Evolutionary conservation across 1,140 invertebrate genomes (phyloP).

Genomic region (Acromyrmex heyeri): DNA sequence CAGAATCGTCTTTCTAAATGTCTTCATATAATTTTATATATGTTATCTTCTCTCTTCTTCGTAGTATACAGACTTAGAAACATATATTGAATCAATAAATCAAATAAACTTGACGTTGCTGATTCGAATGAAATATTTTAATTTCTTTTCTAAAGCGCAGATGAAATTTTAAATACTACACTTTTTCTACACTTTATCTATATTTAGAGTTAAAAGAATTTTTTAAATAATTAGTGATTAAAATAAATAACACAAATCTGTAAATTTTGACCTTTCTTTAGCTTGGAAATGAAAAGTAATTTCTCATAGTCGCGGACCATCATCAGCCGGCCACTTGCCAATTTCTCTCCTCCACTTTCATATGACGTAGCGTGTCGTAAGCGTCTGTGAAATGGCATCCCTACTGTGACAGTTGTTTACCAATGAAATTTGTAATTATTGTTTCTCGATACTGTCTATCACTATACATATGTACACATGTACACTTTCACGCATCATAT

Average conservation of each 20-base stretch:
- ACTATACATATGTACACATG: background rate
- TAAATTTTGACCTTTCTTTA: too few relatives aligned
- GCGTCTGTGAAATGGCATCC: background rate
- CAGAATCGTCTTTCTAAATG: background rate
- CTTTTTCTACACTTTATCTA: too few relatives aligned
- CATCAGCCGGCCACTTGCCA: too few relatives aligned
- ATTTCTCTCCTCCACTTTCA: too few relatives aligned
- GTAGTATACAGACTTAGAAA: background rate
- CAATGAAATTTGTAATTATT: conserved; percentile 31
- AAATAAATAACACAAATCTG: background rate
- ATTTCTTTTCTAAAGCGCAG: background rate
- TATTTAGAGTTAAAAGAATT: too few relatives aligned
- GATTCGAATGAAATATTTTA: background rate
- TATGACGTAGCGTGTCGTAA: too few relatives aligned
- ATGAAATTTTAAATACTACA: background rate
- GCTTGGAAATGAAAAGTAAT: too few relatives aligned
- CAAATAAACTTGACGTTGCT: background rate
- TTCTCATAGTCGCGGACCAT: too few relatives aligned
- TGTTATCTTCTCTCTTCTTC: background rate
- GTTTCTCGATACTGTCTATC: conserved; percentile 9
- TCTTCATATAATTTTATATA: conserved; percentile 17
- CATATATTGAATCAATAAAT: background rate
- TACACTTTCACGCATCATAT: conserved; percentile 35
- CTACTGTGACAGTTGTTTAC: background rate
- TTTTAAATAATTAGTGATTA: background rate